phyloP scores from a whole-genome alignment of 2,888 invertebrate species.

The Acrobasis suavella region DNA sequence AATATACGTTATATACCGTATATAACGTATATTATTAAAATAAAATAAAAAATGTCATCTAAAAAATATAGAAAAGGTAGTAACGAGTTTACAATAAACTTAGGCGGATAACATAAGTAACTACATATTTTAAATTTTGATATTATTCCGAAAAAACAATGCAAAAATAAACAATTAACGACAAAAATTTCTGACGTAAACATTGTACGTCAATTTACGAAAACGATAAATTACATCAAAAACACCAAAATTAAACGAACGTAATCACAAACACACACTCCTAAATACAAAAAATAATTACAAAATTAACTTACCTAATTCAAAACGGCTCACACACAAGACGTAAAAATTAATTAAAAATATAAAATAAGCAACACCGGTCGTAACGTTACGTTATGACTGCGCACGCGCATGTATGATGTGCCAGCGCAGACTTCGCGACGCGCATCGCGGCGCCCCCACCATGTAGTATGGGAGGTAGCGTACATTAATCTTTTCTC shows the following conservation, averaged over 20 bases:
- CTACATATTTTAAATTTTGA: too few relatives aligned
- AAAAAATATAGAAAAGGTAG: too few relatives aligned
- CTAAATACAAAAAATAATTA: not conserved
- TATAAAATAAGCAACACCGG: not conserved
- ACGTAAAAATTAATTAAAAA: not conserved
- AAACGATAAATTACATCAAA: too few relatives aligned
- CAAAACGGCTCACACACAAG: not conserved
- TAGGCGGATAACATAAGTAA: too few relatives aligned
- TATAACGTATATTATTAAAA: too few relatives aligned
- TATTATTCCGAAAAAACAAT: too few relatives aligned
- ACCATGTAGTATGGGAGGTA: constrained; percentile 15
- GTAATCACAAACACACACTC: not conserved
- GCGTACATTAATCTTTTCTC: not conserved
- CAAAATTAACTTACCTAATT: not conserved
- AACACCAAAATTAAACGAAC: not conserved
- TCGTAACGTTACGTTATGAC: constrained; percentile 9
- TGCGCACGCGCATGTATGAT: constrained; percentile 26
- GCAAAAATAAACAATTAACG: too few relatives aligned
- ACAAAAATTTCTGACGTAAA: too few relatives aligned
- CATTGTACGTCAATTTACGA: too few relatives aligned
- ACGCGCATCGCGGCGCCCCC: constrained; percentile 24
- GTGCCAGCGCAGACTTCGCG: constrained; percentile 34
- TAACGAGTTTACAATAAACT: too few relatives aligned
- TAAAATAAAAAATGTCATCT: too few relatives aligned
- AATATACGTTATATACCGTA: too few relatives aligned